Base-by-base conservation (phyloP, 2,797 vertebrate genomes). In the Bufotes viridis region DNA sequence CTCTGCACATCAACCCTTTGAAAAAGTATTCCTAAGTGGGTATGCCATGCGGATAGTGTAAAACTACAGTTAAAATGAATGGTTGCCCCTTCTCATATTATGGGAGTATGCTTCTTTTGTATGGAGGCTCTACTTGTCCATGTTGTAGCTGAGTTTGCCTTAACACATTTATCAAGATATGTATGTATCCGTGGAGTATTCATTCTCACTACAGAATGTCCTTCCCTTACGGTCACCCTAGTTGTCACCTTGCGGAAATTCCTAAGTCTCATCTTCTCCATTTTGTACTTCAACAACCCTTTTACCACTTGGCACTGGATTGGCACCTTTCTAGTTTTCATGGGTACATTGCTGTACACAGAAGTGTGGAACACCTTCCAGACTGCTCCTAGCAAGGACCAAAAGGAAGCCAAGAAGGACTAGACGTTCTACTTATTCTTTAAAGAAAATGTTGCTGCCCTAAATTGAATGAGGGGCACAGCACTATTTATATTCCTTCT, bases 231-330 rank as follows among this genome's bases (percentile, higher is more conserved):
- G 0, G 98, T 99, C 90, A 99, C 98, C 0, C 94, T 99, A 82
- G 97, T 99, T 58, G 97, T 99, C 92, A 99, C 98, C 0, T 95
- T 99, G 0, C 96, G 98, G 24, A 99, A 99, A 92, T 99, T 99
- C 12, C 90, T 99, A 92, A 99, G 98, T 93, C 98, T 99, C 93
- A 98, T 99, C 92, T 95, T 99, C 92, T 99, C 98, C 92, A 99
- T 99, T 93, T 80, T 97, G 74, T 99, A 99, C 92, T 99, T 99
- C 92, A 95, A 84, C 89, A 99, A 99, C 92, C 96, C 98, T 49
- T 99, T 99, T 93, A 99, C 98, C 0, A 0, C 58, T 78, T 98
- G 97, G 98, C 98, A 99, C 94, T 99, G 98, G 98, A 79, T 97
- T 88, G 98, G 98, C 89, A 99, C 98, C 0, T 13, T 90, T 0